Evolutionary conservation across 2,797 vertebrate genomes (phyloP).

Genomic region (Channa striata): DNA sequence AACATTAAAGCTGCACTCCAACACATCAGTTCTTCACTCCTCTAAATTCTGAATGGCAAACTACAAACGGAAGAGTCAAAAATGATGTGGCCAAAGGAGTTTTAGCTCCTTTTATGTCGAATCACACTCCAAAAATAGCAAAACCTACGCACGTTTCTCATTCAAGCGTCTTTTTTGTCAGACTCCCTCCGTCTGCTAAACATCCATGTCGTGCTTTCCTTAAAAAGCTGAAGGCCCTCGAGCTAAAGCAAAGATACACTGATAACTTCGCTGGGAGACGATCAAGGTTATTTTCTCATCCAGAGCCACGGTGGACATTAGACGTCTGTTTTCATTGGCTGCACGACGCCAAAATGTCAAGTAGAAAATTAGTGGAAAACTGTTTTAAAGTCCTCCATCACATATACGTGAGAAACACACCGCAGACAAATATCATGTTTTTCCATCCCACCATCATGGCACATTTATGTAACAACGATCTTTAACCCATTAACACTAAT

Average conservation of each 20-base stretch:
- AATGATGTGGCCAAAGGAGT: neutral
- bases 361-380: constrained; percentile 4
- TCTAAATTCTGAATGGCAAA: neutral
- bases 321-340: neutral
- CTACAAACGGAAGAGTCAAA: constrained; percentile 11
- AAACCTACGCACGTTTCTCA: neutral
- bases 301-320: too few relatives aligned
- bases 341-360: neutral
- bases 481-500: constrained; percentile 62
- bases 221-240: neutral
- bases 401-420: neutral
- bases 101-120: neutral
- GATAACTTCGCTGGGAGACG: constrained; percentile 18
- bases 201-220: neutral
- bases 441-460: constrained; percentile 7
- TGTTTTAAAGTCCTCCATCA: constrained; percentile 7
- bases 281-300: neutral
- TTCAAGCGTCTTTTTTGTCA: constrained; percentile 11
- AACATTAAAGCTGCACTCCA: constrained; percentile 5
- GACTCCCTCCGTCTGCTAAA: neutral
- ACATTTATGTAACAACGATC: constrained; percentile 44
- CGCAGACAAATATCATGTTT: constrained; percentile 1
- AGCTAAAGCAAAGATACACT: constrained; percentile 2
- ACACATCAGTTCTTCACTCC: neutral
- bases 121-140: neutral